Evolutionary conservation across 2,797 vertebrate species (phyloP).

Genomic region (Mormyrus proboscirostris): DNA sequence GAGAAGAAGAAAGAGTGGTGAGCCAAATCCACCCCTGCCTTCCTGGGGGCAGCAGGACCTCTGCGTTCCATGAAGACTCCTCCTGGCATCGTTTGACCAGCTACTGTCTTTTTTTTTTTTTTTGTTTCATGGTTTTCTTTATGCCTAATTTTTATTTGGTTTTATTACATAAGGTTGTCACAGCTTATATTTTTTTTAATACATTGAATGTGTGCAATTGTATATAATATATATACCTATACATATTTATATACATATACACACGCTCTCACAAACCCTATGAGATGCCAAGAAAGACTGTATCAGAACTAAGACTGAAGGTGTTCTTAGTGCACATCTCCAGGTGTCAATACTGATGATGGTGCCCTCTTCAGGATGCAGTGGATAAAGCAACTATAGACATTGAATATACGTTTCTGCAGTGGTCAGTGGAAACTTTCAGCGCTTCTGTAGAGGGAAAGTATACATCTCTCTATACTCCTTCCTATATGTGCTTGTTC

Average conservation of each 20-base stretch:
- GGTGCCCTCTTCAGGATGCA: neutral
- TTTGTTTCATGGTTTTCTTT: neutral
- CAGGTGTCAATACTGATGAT: neutral
- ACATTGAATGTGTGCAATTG: neutral
- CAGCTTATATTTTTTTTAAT: constrained; percentile 4
- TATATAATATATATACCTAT: neutral
- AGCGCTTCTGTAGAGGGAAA: neutral
- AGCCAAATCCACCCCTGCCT: constrained; percentile 24
- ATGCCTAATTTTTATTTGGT: neutral
- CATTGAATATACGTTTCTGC: neutral
- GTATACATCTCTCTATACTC: neutral
- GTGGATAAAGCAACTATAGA: neutral
- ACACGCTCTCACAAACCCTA: neutral
- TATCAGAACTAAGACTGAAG: neutral
- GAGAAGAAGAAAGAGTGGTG: constrained; percentile 80
- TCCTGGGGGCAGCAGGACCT: constrained; percentile 13
- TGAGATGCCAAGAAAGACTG: neutral
- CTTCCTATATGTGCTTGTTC: neutral
- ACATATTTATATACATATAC: neutral
- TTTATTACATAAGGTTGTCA: neutral
- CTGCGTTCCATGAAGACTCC: neutral
- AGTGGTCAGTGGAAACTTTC: neutral
- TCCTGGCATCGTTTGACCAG: neutral
- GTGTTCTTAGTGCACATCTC: neutral
- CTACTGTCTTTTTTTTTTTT: neutral